Evolutionary conservation across 2,888 invertebrate species (phyloP).

Genomic region (Troides aeacus): DNA sequence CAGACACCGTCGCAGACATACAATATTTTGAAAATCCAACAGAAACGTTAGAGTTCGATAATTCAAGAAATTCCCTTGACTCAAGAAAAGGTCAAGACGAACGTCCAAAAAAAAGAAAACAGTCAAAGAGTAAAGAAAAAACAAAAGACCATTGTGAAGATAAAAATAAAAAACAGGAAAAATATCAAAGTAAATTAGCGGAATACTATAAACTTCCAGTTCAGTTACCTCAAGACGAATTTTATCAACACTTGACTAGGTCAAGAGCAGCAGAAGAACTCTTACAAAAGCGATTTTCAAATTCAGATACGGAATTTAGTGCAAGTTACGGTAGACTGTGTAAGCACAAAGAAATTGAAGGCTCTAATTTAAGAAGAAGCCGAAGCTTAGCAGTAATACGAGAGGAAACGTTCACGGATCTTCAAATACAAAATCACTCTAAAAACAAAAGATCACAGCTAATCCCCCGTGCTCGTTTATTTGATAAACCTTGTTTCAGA

Average conservation of each 20-base stretch:
- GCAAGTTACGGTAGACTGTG: conserved; percentile 74
- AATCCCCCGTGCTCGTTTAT: conserved; percentile 89
- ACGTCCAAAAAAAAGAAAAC: conserved; percentile 70
- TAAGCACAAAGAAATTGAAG: conserved; percentile 74
- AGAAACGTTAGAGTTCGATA: conserved; percentile 74
- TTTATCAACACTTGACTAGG: conserved; percentile 71
- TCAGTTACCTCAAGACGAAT: conserved; percentile 74
- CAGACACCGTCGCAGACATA: conserved; percentile 70
- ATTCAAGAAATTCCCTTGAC: conserved; percentile 65
- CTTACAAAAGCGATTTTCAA: conserved; percentile 67
- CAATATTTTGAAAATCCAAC: conserved; percentile 77
- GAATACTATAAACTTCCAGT: conserved; percentile 73
- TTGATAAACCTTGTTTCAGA: conserved; percentile 86
- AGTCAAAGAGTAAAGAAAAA: conserved; percentile 65
- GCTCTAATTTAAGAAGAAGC: conserved; percentile 82
- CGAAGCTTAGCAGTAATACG: conserved; percentile 88
- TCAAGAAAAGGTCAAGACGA: conserved; percentile 67
- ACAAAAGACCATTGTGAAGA: conserved; percentile 53
- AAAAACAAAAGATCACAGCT: conserved; percentile 86
- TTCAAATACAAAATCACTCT: conserved; percentile 82
- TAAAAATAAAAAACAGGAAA: conserved; percentile 71
- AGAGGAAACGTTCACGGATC: conserved; percentile 87
- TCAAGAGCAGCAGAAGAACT: conserved; percentile 74
- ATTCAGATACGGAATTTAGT: conserved; percentile 72
- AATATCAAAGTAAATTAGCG: conserved; percentile 74